Evolutionary conservation across 2,113 vertebrate species (phyloP).

Genomic region (Plestiodon gilberti): DNA sequence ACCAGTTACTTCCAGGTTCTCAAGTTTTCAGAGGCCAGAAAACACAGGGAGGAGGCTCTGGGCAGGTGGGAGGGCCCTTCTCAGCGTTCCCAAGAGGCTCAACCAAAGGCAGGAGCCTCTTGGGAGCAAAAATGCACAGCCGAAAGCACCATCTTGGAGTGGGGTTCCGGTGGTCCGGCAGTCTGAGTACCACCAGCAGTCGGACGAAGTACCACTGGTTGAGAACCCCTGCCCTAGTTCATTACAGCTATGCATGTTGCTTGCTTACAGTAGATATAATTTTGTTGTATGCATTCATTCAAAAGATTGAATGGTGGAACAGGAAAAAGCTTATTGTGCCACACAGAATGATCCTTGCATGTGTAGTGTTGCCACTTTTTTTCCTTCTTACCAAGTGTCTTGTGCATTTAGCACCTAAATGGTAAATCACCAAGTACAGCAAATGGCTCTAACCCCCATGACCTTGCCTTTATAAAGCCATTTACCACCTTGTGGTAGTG

Average conservation of each 20-base stretch:
- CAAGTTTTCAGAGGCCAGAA: too few relatives aligned
- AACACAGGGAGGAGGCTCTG: too few relatives aligned
- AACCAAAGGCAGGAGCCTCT: too few relatives aligned
- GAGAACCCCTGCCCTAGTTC: too few relatives aligned
- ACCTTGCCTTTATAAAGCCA: neutral
- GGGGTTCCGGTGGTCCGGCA: too few relatives aligned
- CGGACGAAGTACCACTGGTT: too few relatives aligned
- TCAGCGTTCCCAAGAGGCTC: too few relatives aligned
- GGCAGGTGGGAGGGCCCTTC: too few relatives aligned
- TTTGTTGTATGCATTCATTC: neutral
- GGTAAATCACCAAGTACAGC: neutral
- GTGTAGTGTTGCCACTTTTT: neutral
- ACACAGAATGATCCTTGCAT: neutral
- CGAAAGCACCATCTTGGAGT: too few relatives aligned
- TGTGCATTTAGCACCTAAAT: neutral
- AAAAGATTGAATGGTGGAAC: neutral
- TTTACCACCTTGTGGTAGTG: neutral
- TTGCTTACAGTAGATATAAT: neutral
- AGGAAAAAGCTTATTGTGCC: neutral
- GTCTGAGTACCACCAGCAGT: too few relatives aligned
- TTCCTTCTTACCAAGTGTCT: neutral
- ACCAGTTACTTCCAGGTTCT: too few relatives aligned
- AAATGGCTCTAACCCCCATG: neutral
- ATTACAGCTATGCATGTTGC: neutral
- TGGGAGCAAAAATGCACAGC: too few relatives aligned